Base-by-base conservation (phyloP, 2,797 vertebrate species). In the Phataginus tricuspis region DNA sequence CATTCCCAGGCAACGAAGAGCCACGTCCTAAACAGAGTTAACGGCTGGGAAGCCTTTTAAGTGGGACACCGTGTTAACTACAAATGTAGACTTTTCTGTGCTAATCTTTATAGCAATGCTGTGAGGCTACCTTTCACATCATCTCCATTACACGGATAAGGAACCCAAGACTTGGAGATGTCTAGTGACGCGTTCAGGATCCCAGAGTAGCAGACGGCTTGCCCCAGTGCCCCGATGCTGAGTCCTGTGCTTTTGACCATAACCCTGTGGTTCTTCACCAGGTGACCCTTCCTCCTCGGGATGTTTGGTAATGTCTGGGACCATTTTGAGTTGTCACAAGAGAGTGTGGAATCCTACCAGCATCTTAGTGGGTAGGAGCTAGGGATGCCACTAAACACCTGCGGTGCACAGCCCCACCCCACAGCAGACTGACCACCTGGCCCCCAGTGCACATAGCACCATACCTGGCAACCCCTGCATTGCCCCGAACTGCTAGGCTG, bases 61-160 rank as follows among this genome's bases (percentile, higher is more conserved):
- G 42, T 79, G 59, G 87, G 87, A 93, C 37, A 19, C 53, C 19
- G 14, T 34, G 66, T 42, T 91, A 74, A 78, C 68, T n/a, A 23
- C 59, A 37, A 34, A 42, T 2, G 7, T 37, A 13, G 59, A 74
- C 4, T 39, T 85, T 61, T n/a, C 88, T 74, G 45, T 11, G 49
- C 59, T 74, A 23, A 78, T 63, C 82, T 82, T 80, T 51, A 34
- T 42, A 68, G 25, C 77, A 16, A 23, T 2, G 7, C 95, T 59
- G 14, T 37, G 14, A 21, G 51, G 51, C 66, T 7, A 8, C 0
- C 0, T 37, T n/a, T 68, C 4, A 0, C 49, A 3, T 68, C 12
- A 14, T 64, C 53, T 84, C 49, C 25, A 0, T 63, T 51, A 82
- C 23, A 27, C 37, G 77, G 29, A 45, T 37, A 39, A 91, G 10